Evolutionary conservation across 2,113 vertebrate species (phyloP).

Genomic region (Mesocricetus auratus): DNA sequence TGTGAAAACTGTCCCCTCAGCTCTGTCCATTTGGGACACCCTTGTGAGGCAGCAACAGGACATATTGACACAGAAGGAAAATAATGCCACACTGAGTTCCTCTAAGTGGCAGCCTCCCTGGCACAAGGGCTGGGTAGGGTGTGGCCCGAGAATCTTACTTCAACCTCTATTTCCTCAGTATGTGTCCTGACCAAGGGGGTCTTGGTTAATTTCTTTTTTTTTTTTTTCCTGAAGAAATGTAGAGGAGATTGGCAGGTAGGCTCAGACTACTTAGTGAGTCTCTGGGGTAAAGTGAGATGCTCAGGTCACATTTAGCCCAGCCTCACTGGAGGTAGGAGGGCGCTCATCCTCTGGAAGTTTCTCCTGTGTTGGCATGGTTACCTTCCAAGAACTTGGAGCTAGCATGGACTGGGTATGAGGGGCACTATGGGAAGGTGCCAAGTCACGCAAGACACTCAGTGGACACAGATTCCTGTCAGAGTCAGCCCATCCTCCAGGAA

Average conservation of each 20-base stretch:
- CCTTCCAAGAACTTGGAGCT: no score
- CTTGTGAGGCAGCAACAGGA: not conserved
- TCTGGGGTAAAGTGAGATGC: fast-evolving
- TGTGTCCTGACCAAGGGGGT: not conserved
- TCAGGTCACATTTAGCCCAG: fast-evolving
- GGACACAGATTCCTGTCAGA: fast-evolving
- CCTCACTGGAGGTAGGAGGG: not conserved
- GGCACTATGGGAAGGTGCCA: not conserved
- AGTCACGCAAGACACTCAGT: not conserved
- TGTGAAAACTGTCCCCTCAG: not conserved
- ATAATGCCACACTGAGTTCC: fast-evolving
- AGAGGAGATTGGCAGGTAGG: not conserved
- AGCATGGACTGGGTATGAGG: not conserved
- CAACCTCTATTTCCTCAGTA: no score
- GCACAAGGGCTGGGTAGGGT: not conserved
- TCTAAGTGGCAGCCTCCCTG: not conserved
- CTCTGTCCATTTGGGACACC: not conserved
- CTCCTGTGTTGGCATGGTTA: fast-evolving
- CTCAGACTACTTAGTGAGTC: not conserved
- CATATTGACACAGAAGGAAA: not conserved
- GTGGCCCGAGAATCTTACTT: not conserved
- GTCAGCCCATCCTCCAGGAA: not conserved
- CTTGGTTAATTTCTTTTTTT: not conserved
- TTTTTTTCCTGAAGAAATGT: not conserved
- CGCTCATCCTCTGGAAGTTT: not conserved